Evolutionary conservation across 2,888 invertebrate genomes (phyloP), one percentile per base, ranked within the genome.

Genomic region (Synergus itoensis): DNA sequence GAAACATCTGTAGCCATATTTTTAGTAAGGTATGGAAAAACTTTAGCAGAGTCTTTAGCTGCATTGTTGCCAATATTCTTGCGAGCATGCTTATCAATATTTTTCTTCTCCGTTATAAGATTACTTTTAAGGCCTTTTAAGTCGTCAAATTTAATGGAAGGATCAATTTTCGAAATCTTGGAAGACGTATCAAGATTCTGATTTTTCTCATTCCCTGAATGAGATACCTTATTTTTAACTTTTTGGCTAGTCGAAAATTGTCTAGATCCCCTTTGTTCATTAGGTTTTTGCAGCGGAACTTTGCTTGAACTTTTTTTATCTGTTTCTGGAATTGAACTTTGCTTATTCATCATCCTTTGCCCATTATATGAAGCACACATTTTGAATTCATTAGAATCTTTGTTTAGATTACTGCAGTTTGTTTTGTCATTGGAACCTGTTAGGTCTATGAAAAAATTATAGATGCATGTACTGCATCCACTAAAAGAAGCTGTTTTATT

Each of bases 391-490:
- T n/a, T 40, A 36, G n/a, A 53, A 28, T 73, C n/a, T 36, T 0
- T 18, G 12, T 48, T n/a, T n/a, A 73, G 36, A n/a, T 73, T n/a
- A 4, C 36, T 77, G 16, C 64, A 76, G 18, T 81, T 83, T n/a
- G 80, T 80, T 65, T 84, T 84, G 43, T 84, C 83, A 43, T 84
- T 84, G 18, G 82, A 78, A 28, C 45, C 69, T 48, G 69, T 69
- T n/a, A 73, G 73, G 7, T 81, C 82, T 40, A 87, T 82, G 75
- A 84, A 87, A 60, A 87, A 86, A 76, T 87, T 87, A 77, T 85
- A 87, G 48, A 85, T 84, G 43, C 86, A 86, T 16, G 83, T 86
- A 21, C 77, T 83, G 77, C 86, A 86, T 14, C 62, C 76, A 14
- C 4, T 45, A 45, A 12, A 5, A 36, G 36, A 5, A 36, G 36